Base-by-base conservation (phyloP, 2,113 vertebrate species). In the Parus major region DNA sequence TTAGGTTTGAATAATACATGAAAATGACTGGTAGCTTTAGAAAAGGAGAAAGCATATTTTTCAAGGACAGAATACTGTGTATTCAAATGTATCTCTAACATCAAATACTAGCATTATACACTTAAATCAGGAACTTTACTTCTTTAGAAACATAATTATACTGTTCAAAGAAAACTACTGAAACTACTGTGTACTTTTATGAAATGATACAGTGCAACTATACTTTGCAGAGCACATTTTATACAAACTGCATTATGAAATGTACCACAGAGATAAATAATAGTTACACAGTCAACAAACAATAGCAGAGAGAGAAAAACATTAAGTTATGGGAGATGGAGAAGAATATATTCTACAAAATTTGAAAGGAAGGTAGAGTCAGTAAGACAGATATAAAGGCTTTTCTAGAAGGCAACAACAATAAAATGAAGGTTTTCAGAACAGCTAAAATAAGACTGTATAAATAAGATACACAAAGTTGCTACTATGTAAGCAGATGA, bases 101-200 rank as follows among this genome's bases (percentile, higher is more conserved):
- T 73, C 63, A 82, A 94, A 87, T 23, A 50, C 46, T 35, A 76
- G 55, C 50, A 61, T 85, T 73, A 82, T 73, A 80, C 15, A 84
- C 59, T 90, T 86, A 91, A 91, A 91, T 50, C 50, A 85, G 35
- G 59, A 89, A 90, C 36, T 79, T 87, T 65, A 46, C 17, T 87
- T 88, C 39, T 95, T 95, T 95, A 82, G 80, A 80, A 93, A 90
- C 47, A 49, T 90, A 90, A 97, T 93, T 94, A 91, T 82, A 96
- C 39, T 90, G 71, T 80, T 97, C 93, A 88, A 85, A 95, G 87
- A 80, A 71, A 93, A 75, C 66, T 82, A 65, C 42, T 76, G 68
- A 78, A 95, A 64, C 63, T 55, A 65, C 61, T 85, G 68, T 91
- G 90, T 80, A 89, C 71, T 94, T 97, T 94, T 82, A 65, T 52